A percentile compares a stretch with the other conserved stretches of the same genome.
These are phyloP conservation scores for Fratercula arctica DNA, from an alignment of 2,797 vertebrate species.

Conservation along the genomic window DNA sequence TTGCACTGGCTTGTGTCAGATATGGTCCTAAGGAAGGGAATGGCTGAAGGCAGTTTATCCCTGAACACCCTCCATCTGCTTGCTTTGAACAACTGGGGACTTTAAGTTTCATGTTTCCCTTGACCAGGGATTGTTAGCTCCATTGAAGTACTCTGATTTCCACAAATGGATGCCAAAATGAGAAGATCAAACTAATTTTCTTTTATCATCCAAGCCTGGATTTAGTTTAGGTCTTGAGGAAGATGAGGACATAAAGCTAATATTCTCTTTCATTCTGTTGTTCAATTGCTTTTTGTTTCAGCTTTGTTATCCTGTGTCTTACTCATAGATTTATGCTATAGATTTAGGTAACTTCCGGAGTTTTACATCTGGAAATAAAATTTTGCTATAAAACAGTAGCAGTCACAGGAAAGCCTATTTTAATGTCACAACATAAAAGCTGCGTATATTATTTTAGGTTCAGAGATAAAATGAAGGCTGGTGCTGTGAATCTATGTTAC, in stretches of 20 bases:
- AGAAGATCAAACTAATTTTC: slow-evolving; percentile 32
- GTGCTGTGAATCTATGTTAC: neutral
- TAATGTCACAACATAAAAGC: slow-evolving; percentile 42
- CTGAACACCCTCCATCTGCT: neutral
- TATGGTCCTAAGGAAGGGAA: neutral
- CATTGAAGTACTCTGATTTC: neutral
- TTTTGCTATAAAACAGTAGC: neutral
- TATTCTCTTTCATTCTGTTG: slow-evolving; percentile 3
- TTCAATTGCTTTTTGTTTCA: slow-evolving; percentile 14
- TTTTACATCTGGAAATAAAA: slow-evolving; percentile 53
- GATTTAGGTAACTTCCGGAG: slow-evolving; percentile 26
- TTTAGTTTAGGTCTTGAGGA: slow-evolving; percentile 1
- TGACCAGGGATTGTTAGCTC: slow-evolving; percentile 11
- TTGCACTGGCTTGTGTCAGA: slow-evolving; percentile 17
- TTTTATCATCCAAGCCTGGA: slow-evolving; percentile 10
- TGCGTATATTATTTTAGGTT: slow-evolving; percentile 43
- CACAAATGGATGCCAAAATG: slow-evolving; percentile 37
- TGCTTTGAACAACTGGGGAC: neutral
- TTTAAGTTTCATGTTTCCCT: slow-evolving; percentile 18
- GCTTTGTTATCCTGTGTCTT: neutral
- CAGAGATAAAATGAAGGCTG: slow-evolving; percentile 19
- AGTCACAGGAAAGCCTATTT: slow-evolving; percentile 38
- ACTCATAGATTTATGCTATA: slow-evolving; percentile 1
- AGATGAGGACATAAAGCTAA: neutral
- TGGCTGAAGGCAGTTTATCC: neutral